Base-by-base conservation (phyloP, 2,888 invertebrate genomes). In the Andrena minutula region DNA sequence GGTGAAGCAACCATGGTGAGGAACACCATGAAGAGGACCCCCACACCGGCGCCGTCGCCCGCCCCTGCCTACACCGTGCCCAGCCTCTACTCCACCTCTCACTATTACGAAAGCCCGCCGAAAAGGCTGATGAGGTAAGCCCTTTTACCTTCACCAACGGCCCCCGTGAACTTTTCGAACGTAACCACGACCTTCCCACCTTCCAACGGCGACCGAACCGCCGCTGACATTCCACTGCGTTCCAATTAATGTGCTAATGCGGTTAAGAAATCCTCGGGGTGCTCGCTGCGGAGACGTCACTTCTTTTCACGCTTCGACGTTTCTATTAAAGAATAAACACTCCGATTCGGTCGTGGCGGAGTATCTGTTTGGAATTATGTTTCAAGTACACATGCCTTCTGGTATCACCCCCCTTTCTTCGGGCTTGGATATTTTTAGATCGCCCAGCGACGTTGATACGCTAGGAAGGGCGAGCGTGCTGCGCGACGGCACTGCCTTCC, bases 381-480 rank as follows among this genome's bases (percentile, higher is more conserved):
- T 26, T 12, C 0, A 23, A 56, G 23, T 23, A 23, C 10, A 41
- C 0, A 16, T 0, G 41, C 41, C 23, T 23, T 56, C 56, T 56
- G 30, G 32, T 63, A 63, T 71, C 56, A 35, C 20, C 8, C n/a
- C n/a, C 35, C 35, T 53, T 26, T 63, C 30, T 73, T 61, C 8
- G 41, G 53, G 61, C 30, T 30, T 26, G 23, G 12, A 47, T 68
- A 72, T 68, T 87, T 79, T 72, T 84, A 93, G 93, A 89, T 93
- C 93, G 80, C 92, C 93, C 23, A 94, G 90, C 87, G 93, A 93
- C 65, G 87, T 93, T 61, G 93, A 94, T 75, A 88, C 92, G 41
- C 82, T 93, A 81, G 93, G 95, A 77, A 94, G 96, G 86, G 96
- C 96, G 63, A 96, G 96, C 82, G 97, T 97, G 23, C 92, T 97